Base-by-base conservation (phyloP, 2,113 vertebrate genomes). In the Bufo bufo region DNA sequence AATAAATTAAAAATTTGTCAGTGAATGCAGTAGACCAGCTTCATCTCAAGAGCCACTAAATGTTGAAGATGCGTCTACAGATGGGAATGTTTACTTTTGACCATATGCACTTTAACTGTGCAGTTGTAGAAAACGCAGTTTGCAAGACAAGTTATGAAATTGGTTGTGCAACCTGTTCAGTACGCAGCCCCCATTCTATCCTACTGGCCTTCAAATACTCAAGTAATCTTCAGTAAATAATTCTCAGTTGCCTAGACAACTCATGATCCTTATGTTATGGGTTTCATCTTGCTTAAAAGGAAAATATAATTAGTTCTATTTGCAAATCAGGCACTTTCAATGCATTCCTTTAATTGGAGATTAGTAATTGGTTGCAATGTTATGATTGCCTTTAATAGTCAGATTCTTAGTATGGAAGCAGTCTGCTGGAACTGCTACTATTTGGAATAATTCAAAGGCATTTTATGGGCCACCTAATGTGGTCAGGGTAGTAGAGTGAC, bases 191-290 rank as follows among this genome's bases (percentile, higher is more conserved):
- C 1, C 23, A 14, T 66, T 66, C 50, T 65, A 49, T 82, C 20
- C 16, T 20, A 7, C 81, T 83, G 47, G 52, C 63, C 63, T 83
- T 69, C 61, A 49, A n/a, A 47, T 66, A 61, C 43, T 49, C 43
- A 82, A 82, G 59, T 83, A 9, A 69, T 52, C 20, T 52, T 8
- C 12, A 50, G 45, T 52, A 83, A 83, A 69, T 49, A 82, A 20
- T 61, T 82, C 59, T 82, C 58, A 49, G 80, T 82, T 83, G 63
- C 61, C 61, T 52, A 69, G 81, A 69, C 61, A 83, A 69, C 61
- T 56, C 23, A n/a, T n/a, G 3, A 79, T 20, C 23, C 52, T 43
- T 59, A 33, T 33, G 12, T 59, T 33, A 8, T 80, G 23, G 54
- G 3, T 12, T 50, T 58, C 23, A 33, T 56, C 3, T 16, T 58